phyloP scores from a whole-genome alignment of 2,113 vertebrate species.

The Austrofundulus limnaeus region DNA sequence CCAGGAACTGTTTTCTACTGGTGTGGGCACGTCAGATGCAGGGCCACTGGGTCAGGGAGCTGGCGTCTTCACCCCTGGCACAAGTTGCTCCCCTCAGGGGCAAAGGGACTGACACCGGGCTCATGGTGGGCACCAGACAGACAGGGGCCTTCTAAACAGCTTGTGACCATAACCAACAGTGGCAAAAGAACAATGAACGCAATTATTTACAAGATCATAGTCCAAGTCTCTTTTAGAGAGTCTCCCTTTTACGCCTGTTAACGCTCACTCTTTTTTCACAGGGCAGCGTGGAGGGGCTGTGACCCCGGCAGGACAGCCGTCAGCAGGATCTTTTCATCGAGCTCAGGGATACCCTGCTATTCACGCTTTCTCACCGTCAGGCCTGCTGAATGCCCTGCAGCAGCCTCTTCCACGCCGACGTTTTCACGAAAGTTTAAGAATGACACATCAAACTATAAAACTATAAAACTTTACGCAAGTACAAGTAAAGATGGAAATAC shows the following conservation, averaged over 20 bases:
- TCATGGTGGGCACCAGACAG: constrained; percentile 81
- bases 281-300: constrained; percentile 54
- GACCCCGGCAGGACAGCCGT: constrained; percentile 60
- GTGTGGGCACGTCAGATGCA: constrained; percentile 67
- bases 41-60: constrained; percentile 74
- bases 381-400: constrained; percentile 58
- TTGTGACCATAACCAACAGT: constrained; percentile 81
- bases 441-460: constrained; percentile 31
- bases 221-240: constrained; percentile 77
- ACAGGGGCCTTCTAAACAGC: constrained; percentile 83
- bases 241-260: constrained; percentile 71
- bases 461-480: neutral
- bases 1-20: constrained; percentile 59
- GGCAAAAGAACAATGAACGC: constrained; percentile 78
- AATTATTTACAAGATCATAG: constrained; percentile 81
- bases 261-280: constrained; percentile 52
- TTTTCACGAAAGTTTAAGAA: constrained; percentile 33
- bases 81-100: constrained; percentile 72
- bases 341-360: constrained; percentile 58
- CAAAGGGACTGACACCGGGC: constrained; percentile 70
- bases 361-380: constrained; percentile 57
- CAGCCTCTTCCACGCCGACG: constrained; percentile 49
- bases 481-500: neutral
- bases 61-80: constrained; percentile 81
- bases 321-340: constrained; percentile 58